These are phyloP conservation scores for Gobionotothen gibberifrons DNA, from an alignment of 2,797 vertebrate genomes.

Conservation along the genomic window DNA sequence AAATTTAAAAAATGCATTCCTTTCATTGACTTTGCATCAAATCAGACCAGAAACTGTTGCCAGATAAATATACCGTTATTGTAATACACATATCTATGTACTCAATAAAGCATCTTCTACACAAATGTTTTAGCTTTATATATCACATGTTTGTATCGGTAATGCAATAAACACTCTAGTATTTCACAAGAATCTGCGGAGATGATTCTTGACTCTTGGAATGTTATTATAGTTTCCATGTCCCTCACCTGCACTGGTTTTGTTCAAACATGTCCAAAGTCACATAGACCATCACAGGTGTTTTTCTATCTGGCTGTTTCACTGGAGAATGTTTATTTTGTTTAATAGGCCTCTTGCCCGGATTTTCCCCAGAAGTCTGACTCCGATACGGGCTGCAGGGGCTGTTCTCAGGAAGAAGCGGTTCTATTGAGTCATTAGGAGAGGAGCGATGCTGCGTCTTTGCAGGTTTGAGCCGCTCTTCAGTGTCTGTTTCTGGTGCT, in stretches of 20 bases:
- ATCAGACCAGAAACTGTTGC: not conserved
- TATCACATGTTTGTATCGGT: too few species aligned
- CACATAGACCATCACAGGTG: slow-evolving; percentile 59
- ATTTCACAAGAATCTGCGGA: not conserved
- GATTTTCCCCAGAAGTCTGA: slow-evolving; percentile 52
- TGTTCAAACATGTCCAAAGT: slow-evolving; percentile 72
- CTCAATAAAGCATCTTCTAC: not conserved
- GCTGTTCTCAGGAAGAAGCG: slow-evolving; percentile 28
- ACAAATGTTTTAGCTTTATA: too few species aligned
- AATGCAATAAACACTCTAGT: not conserved
- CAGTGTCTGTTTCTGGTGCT: not conserved
- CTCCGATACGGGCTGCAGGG: slow-evolving; percentile 65
- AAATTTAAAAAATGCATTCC: not conserved
- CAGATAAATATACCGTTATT: not conserved
- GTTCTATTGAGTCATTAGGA: slow-evolving; percentile 40
- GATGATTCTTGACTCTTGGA: not conserved
- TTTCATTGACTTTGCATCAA: not conserved
- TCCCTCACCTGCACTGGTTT: slow-evolving; percentile 20
- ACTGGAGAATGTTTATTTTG: not conserved
- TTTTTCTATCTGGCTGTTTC: slow-evolving; percentile 31
- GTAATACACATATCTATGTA: not conserved
- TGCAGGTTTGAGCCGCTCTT: not conserved
- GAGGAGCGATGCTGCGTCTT: not conserved
- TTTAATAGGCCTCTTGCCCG: not conserved
- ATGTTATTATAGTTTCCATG: not conserved